Base-by-base conservation (phyloP, 1,140 invertebrate species). In the Callitettix versicolor region DNA sequence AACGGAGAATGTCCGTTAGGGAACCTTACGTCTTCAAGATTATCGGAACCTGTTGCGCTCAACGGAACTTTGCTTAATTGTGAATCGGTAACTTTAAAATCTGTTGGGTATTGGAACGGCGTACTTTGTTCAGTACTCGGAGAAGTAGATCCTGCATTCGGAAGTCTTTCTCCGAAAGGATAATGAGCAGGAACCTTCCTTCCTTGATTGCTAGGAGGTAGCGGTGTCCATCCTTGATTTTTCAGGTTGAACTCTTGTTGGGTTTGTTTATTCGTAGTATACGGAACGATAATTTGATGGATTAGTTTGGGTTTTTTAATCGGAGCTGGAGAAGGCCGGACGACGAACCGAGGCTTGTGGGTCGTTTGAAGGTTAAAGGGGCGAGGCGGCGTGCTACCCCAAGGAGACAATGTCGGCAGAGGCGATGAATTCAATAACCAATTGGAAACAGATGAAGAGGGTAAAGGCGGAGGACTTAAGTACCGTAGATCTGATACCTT, bases 211-310 rank as follows among this genome's bases (percentile, higher is more conserved):
- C 69, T 56, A 48, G 62, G 59, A 40, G 61, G 47, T 56, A 57
- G 44, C 34, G 57, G 17, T 53, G 30, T 14, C 58, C 24, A 68
- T 58, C 56, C 57, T 69, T 57, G 57, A 60, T 53, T 59, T 66
- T 54, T 77, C 79, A 18, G 75, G 76, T 49, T 76, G 70, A 20
- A 15, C 43, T 46, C 20, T 18, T 30, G 26, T 14, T 55, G 46
- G 1, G 79, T 76, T 20, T 78, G 74, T 56, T 77, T 74, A 54
- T 80, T 79, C 11, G 75, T 77, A 1, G 80, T 84, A 60, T 87
- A 88, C 0, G 86, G 85, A 56, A 88, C 82, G 30, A 88, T 84
- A 53, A 87, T 82, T 69, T 87, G 85, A 12, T 62, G 58, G 18
- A 60, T 55, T 36, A 54, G 53, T 36, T 57, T 58, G 4, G 53